Evolutionary conservation across 2,797 vertebrate genomes (phyloP).

Genomic region (Parauchenoglanis ngamensis): DNA sequence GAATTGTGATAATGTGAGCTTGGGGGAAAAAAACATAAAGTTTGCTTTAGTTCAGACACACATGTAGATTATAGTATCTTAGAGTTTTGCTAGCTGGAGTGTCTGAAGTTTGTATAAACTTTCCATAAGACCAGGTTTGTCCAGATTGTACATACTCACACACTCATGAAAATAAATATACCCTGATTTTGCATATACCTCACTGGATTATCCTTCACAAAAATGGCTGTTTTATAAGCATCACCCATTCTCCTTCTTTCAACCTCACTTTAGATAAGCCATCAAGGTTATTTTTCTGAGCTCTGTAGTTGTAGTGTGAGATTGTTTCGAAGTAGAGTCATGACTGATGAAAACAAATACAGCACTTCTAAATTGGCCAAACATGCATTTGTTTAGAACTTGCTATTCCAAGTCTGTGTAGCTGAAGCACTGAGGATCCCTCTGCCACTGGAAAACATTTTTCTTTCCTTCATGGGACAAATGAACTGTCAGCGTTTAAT

Average conservation of each 20-base stretch:
- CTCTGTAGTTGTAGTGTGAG: conserved; percentile 10
- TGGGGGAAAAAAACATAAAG: background rate
- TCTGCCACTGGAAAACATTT: conserved; percentile 71
- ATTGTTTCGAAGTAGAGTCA: conserved; percentile 59
- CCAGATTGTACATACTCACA: background rate
- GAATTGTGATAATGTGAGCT: background rate
- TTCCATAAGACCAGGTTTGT: background rate
- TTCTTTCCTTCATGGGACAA: conserved; percentile 82
- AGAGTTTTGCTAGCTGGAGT: background rate
- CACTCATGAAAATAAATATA: background rate
- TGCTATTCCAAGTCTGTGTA: conserved; percentile 65
- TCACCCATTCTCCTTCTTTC: conserved; percentile 9
- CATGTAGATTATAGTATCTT: background rate
- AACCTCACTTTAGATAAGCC: conserved; percentile 18
- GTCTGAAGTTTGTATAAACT: background rate
- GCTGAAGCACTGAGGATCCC: conserved; percentile 60
- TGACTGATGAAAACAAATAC: conserved; percentile 71
- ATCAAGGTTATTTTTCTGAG: conserved; percentile 29
- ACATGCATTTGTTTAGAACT: conserved; percentile 76
- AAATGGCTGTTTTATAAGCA: conserved; percentile 8
- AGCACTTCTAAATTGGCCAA: conserved; percentile 66
- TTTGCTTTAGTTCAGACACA: background rate
- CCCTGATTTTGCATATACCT: background rate
- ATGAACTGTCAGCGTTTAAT: conserved; percentile 85
- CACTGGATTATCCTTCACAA: background rate